Conservation (phyloP, 1,140 invertebrate species). For the Pissodes strobi region DNA sequence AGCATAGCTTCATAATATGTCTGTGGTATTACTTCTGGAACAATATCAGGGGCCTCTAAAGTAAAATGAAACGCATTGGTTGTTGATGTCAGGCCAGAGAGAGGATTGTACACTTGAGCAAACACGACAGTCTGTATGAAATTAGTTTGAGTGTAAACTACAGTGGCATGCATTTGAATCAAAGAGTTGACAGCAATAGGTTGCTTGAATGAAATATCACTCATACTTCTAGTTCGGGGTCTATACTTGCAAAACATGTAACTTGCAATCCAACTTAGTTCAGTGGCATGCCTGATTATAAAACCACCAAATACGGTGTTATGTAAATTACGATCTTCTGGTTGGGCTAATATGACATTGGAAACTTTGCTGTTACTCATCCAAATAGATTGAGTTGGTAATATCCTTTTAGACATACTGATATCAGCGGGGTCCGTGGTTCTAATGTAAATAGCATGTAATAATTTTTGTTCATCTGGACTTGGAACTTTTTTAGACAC, state of each 20-base stretch:
- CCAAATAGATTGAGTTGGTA: constrained; percentile 67
- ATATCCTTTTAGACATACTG: constrained; percentile 35
- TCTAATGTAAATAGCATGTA: constrained; percentile 61
- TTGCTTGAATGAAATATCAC: constrained; percentile 71
- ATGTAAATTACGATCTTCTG: constrained; percentile 76
- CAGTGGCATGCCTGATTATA: constrained; percentile 78
- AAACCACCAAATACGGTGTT: constrained; percentile 85
- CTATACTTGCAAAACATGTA: constrained; percentile 65
- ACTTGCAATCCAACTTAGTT: constrained; percentile 72
- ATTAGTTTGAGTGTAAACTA: constrained; percentile 69
- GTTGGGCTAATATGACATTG: constrained; percentile 70
- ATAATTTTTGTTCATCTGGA: constrained; percentile 67
- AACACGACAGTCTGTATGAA: constrained; percentile 70
- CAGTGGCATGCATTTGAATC: constrained; percentile 70
- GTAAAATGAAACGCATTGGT: constrained; percentile 83
- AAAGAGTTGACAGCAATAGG: constrained; percentile 77
- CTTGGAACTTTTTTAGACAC: constrained; percentile 68
- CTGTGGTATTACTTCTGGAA: constrained; percentile 66
- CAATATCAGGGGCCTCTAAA: constrained; percentile 61
- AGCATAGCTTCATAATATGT: constrained; percentile 78
- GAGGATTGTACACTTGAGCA: constrained; percentile 70
- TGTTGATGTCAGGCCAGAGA: constrained; percentile 62
- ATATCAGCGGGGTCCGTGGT: constrained; percentile 26
- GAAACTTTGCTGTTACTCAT: constrained; percentile 68
- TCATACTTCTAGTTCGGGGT: constrained; percentile 66